These are phyloP conservation scores for Odocoileus hemionus DNA, from an alignment of 2,113 vertebrate genomes.

Conservation along the genomic window DNA sequence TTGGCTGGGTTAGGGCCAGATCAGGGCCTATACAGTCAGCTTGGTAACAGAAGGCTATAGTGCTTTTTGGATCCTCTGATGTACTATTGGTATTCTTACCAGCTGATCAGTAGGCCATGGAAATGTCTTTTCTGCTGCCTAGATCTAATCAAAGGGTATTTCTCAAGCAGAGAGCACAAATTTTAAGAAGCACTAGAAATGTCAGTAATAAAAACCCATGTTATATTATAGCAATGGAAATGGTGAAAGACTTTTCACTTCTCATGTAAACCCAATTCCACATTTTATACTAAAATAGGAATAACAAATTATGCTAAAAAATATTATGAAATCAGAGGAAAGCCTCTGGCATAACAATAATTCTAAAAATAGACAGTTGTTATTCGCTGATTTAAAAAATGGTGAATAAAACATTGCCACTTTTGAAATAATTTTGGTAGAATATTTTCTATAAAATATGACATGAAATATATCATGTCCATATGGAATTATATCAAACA, in stretches of 20 bases:
- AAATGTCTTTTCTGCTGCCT: not conserved
- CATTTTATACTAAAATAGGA: not conserved
- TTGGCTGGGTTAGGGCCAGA: not conserved
- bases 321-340: not conserved
- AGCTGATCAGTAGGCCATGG: not conserved
- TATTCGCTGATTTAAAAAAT: not conserved
- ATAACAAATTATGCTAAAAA: not conserved
- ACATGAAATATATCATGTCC: not conserved
- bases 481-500: not conserved
- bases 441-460: not conserved
- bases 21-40: not conserved
- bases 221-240: slow-evolving; percentile 38
- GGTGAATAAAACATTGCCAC: not conserved
- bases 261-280: not conserved
- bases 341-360: not conserved
- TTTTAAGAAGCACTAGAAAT: slow-evolving; percentile 55
- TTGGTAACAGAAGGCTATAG: not conserved
- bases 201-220: slow-evolving; percentile 17
- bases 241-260: not conserved
- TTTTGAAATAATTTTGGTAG: not conserved
- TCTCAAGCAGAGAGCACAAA: not conserved
- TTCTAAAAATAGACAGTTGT: not conserved
- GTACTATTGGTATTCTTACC: not conserved
- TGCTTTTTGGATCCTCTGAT: not conserved
- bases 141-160: slow-evolving; percentile 43